Evolutionary conservation across 2,888 invertebrate genomes (phyloP).

Genomic region (Busseola fusca): DNA sequence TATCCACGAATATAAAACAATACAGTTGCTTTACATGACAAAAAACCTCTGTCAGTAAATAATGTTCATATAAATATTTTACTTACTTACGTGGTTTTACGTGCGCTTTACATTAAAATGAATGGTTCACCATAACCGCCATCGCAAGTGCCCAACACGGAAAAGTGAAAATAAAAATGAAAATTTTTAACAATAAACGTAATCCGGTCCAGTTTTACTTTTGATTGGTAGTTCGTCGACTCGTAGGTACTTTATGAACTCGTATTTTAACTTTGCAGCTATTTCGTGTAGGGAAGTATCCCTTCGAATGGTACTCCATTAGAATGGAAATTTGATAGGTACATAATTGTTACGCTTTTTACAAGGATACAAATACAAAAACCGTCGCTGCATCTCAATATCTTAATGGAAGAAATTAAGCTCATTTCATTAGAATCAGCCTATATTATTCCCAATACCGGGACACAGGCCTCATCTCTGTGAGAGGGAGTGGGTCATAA

Average conservation of each 20-base stretch:
- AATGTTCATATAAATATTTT: constrained; percentile 34
- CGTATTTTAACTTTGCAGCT: constrained; percentile 2
- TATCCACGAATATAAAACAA: constrained; percentile 11
- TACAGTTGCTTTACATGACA: constrained; percentile 12
- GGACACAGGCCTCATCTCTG: too few species aligned
- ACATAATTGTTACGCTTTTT: background rate
- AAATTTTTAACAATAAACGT: constrained; percentile 26
- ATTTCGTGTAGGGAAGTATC: background rate
- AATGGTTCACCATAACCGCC: constrained; percentile 38
- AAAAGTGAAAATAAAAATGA: constrained; percentile 48
- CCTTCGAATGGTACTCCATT: background rate
- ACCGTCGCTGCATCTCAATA: background rate
- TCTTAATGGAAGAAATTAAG: background rate
- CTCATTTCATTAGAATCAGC: too few species aligned
- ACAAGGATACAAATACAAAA: background rate
- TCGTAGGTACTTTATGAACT: background rate
- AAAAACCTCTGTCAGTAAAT: constrained; percentile 26
- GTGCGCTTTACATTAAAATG: constrained; percentile 31
- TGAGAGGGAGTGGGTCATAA: too few species aligned
- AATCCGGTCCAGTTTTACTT: constrained; percentile 27
- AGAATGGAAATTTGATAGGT: background rate
- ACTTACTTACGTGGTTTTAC: constrained; percentile 41
- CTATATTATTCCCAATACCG: background rate
- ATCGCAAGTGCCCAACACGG: constrained; percentile 29
- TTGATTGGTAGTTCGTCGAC: constrained; percentile 16